Conservation (phyloP, 2,113 vertebrate genomes). For the Urocolius indicus region DNA sequence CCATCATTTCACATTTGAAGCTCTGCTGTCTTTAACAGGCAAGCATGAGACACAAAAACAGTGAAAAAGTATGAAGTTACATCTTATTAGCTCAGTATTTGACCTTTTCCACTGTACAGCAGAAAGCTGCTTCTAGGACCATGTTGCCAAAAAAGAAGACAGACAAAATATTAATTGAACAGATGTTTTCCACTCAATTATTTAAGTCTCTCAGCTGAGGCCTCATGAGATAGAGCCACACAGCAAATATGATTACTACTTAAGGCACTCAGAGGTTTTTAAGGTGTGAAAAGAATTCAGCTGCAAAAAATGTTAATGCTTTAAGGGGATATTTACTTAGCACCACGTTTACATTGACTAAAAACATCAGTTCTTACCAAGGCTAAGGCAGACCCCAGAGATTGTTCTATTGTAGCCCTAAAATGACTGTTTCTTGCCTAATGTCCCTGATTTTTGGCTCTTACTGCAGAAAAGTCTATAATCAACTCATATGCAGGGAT, state of each 20-base stretch:
- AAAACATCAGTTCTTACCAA: not conserved
- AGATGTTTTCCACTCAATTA: slow-evolving; percentile 2
- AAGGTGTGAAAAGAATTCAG: slow-evolving; percentile 7
- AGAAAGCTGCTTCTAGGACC: not conserved
- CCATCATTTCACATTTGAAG: not conserved
- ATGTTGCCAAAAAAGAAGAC: not conserved
- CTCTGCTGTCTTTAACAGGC: not conserved
- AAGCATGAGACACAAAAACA: not conserved
- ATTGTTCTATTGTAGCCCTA: not conserved
- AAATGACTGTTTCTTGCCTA: not conserved
- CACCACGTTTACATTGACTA: not conserved
- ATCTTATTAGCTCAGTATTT: not conserved
- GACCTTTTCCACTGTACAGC: not conserved
- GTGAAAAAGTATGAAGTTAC: not conserved
- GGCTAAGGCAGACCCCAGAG: not conserved
- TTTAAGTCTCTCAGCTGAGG: slow-evolving; percentile 5
- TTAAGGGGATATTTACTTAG: slow-evolving; percentile 32
- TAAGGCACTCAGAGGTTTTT: not conserved
- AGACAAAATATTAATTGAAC: not conserved
- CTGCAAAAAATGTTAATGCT: not conserved
- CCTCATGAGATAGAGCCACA: slow-evolving; percentile 3
- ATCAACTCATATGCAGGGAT: not conserved
- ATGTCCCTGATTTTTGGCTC: not conserved
- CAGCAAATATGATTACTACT: not conserved
- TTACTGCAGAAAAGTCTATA: not conserved